These are phyloP conservation scores for Hyalella azteca DNA, from an alignment of 2,888 invertebrate species.

Conservation along the genomic window DNA sequence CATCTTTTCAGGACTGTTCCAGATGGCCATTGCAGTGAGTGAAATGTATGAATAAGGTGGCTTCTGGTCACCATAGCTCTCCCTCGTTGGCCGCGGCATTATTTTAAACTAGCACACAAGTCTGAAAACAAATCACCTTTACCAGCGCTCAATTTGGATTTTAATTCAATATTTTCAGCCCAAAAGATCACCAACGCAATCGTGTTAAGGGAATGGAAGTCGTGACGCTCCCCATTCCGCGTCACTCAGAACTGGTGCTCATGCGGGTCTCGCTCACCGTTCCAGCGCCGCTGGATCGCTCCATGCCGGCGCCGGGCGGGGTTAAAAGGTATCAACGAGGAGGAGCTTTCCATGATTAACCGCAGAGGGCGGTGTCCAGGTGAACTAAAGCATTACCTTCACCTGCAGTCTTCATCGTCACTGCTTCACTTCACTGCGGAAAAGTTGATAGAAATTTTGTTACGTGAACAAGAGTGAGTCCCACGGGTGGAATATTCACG, in stretches of 20 bases:
- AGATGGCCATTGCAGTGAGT: conserved; percentile 98
- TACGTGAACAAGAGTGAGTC: too few species aligned
- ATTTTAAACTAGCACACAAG: background rate
- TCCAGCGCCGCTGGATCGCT: background rate
- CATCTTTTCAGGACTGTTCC: conserved; percentile 97
- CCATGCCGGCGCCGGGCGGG: background rate
- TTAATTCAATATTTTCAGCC: background rate
- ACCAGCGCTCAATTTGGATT: background rate
- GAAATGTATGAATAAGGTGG: conserved; percentile 99
- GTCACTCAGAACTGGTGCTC: conserved; percentile 13
- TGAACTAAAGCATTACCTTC: background rate
- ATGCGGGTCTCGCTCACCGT: background rate
- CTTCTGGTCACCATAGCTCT: conserved; percentile 97
- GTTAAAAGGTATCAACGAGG: background rate
- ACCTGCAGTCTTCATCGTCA: too few species aligned
- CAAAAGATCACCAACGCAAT: background rate
- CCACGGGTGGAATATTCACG: too few species aligned
- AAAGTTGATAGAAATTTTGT: too few species aligned
- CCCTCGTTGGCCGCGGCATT: conserved; percentile 95
- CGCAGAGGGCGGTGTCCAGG: conserved; percentile 32
- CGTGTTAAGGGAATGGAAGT: background rate
- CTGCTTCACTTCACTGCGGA: too few species aligned
- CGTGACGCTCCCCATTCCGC: conserved; percentile 26
- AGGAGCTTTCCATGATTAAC: conserved; percentile 26
- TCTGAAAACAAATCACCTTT: conserved; percentile 5